Conservation (phyloP, 2,888 invertebrate genomes). For the Eupithecia subfuscata region DNA sequence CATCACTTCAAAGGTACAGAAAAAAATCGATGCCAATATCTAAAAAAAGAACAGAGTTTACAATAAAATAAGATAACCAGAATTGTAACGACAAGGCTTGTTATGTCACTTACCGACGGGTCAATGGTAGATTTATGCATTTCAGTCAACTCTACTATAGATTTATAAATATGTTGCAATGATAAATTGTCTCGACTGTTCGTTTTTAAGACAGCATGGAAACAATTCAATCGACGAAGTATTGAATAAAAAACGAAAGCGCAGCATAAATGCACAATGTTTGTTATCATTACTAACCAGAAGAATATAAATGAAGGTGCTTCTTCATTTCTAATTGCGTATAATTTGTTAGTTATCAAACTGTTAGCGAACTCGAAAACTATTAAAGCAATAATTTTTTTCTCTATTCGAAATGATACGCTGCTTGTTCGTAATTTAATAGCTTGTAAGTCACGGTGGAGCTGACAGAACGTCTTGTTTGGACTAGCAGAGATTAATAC, state of each 20-base stretch:
- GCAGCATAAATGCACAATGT: not conserved
- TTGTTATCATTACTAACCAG: not conserved
- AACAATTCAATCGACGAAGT: not conserved
- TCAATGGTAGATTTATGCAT: constrained; percentile 6
- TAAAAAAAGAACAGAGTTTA: not conserved
- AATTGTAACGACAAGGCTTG: not conserved
- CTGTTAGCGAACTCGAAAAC: not conserved
- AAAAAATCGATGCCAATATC: not conserved
- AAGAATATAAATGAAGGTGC: not conserved
- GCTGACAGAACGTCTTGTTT: too few relatives aligned
- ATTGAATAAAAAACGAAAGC: not conserved
- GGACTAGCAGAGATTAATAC: too few relatives aligned
- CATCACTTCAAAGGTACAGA: not conserved
- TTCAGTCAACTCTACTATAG: not conserved
- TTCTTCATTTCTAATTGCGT: not conserved
- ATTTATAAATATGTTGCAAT: not conserved
- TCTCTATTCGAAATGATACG: not conserved
- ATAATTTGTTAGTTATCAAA: not conserved
- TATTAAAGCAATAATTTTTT: not conserved
- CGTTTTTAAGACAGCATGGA: not conserved
- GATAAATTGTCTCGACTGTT: not conserved
- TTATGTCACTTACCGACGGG: not conserved
- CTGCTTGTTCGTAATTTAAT: not conserved
- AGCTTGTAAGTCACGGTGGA: too few relatives aligned
- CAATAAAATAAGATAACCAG: not conserved